phyloP scores from a whole-genome alignment of 2,888 invertebrate genomes.

The Mellilla xanthometata region DNA sequence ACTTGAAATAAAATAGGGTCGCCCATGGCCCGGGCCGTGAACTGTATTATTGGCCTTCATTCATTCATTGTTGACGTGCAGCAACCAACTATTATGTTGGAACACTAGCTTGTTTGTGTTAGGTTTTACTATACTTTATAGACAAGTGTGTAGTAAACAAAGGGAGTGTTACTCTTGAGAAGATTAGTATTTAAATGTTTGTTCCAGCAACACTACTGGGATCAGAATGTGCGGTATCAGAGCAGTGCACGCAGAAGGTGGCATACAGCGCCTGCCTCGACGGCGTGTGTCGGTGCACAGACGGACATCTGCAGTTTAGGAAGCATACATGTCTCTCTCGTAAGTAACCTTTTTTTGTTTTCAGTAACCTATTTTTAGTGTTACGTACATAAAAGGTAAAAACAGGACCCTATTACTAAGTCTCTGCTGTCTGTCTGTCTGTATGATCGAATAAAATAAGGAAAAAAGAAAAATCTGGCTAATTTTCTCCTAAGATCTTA shows the following conservation, averaged over 20 bases:
- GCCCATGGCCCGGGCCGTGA: slow-evolving; percentile 55
- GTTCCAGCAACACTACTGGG: slow-evolving; percentile 91
- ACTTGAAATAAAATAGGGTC: slow-evolving; percentile 60
- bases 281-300: slow-evolving; percentile 91
- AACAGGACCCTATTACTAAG: too few species aligned
- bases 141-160: too few species aligned
- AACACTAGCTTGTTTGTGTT: too few species aligned
- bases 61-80: slow-evolving; percentile 22
- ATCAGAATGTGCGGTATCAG: slow-evolving; percentile 90
- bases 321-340: slow-evolving; percentile 95
- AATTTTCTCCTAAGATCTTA: too few species aligned
- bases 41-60: slow-evolving; percentile 40
- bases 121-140: too few species aligned
- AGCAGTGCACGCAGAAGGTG: slow-evolving; percentile 94
- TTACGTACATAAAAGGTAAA: too few species aligned
- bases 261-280: slow-evolving; percentile 93
- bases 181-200: slow-evolving; percentile 17
- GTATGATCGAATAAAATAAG: too few species aligned
- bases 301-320: slow-evolving; percentile 93
- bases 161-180: too few species aligned
- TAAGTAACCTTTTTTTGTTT: too few species aligned
- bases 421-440: too few species aligned
- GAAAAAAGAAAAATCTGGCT: too few species aligned
- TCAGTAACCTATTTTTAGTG: too few species aligned
- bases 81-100: background rate